Base-by-base conservation (phyloP, 2,113 vertebrate genomes). In the Dasyurus viverrinus region DNA sequence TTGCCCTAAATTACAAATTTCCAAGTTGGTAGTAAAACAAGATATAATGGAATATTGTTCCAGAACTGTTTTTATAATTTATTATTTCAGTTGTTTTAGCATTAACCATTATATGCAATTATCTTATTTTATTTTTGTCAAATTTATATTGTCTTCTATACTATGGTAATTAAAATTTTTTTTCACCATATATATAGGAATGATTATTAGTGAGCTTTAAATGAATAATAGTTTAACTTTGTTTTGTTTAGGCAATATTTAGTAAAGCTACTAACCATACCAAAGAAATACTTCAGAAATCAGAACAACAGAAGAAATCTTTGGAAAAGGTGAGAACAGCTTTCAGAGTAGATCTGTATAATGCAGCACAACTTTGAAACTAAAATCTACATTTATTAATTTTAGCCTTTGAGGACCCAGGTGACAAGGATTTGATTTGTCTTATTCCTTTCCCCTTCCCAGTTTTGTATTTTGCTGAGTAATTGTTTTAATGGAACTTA, bases 201-300 rank as follows among this genome's bases (percentile, higher is more conserved):
- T 94, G 89, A 89, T 84, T 47, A 92, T 46, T 93, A 93, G 89
- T 30, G n/a, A 90, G 53, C 93, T 89, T 92, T 89, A 26, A 54
- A 57, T 26, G 42, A 53, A 90, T 90, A 25, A 0, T 89, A 0
- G 76, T 92, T 96, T 50, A 25, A 90, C 27, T 52, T 93, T 94
- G 14, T 96, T 97, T 97, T 94, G 95, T 53, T 5, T 93, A 99
- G 99, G 98, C 99, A 94, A 98, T 99, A 55, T 98, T 99, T 92
- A 98, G 99, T 96, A 99, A 99, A 98, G 99, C 99, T 93, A 99
- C 99, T 0, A 98, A 98, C 97, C 99, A 99, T 94, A 99, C 99
- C 26, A 99, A 99, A 96, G 99, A 97, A 92, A 96, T 99, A 84
- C 99, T 99, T 96, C 99, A 99, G 98, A 99, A 99, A 98, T 99